Base-by-base conservation (phyloP, 2,888 invertebrate species). In the Eucera pruinosa region DNA sequence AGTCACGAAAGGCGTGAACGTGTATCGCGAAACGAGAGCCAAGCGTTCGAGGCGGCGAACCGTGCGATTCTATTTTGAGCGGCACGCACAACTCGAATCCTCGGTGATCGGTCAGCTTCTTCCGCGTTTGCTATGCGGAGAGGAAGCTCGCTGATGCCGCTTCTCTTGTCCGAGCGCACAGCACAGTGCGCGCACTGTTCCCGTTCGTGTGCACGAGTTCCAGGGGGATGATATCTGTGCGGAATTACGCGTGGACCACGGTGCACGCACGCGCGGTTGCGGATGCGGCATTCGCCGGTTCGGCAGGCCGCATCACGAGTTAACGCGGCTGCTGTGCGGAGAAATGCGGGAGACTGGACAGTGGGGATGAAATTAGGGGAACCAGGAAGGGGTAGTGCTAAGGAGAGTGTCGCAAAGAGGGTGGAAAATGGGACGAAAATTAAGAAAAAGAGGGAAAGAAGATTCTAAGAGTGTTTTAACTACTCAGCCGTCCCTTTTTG, bases 41-140 rank as follows among this genome's bases (percentile, higher is more conserved):
- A 5, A 30, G 11, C 11, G 18, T n/a, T 6, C 13, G 18, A 54
- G 3, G 30, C 33, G 18, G 18, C 18, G 30, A 13, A n/a, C 18
- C 30, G 54, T 30, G 50, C 57, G 57, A 45, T 50, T 72, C 74
- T 74, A 74, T 74, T 74, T 72, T 33, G 43, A 50, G 74, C 72
- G 61, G 72, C 41, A 64, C 50, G 67, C 64, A 50, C 72, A 47
- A 64, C 57, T 64, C 73, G 64, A 57, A 64, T 55, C 64, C 48
- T 74, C 67, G n/a, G 55, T 27, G 33, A 41, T 43, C 57, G 36
- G 7, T 9, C 23, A n/a, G 64, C 74, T 72, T 74, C 74, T 74
- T 74, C 74, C 74, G 74, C 74, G 74, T 74, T 71, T 62, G 39
- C 43, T 39, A 47, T 48, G 47, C 72, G 52, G 41, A 57, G 23